These are phyloP conservation scores for Pao palembangensis DNA, from an alignment of 2,113 vertebrate species.

Conservation along the genomic window DNA sequence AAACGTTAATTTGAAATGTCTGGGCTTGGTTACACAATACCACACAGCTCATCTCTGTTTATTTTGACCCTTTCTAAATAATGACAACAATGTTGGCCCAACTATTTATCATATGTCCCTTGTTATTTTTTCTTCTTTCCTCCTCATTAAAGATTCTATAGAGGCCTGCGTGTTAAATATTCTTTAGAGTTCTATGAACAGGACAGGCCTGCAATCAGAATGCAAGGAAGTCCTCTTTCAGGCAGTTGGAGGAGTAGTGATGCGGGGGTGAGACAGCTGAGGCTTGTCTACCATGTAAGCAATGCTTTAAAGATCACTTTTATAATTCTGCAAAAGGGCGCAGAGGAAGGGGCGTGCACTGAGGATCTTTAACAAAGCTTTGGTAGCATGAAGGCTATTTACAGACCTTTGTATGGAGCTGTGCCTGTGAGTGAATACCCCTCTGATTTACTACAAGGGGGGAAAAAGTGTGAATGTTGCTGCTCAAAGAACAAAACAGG, in stretches of 20 bases:
- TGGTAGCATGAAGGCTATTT: background rate
- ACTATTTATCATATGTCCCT: constrained; percentile 42
- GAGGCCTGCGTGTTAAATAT: constrained; percentile 70
- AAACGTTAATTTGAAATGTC: too few species aligned
- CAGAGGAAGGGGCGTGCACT: constrained; percentile 8
- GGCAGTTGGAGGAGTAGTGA: constrained; percentile 39
- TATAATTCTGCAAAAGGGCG: constrained; percentile 36
- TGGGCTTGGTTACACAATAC: too few species aligned
- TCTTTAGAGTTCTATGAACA: constrained; percentile 59
- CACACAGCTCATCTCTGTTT: too few species aligned
- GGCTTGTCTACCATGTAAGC: constrained; percentile 65
- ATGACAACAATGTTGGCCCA: constrained; percentile 25
- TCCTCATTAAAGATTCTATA: constrained; percentile 21
- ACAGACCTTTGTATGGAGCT: constrained; percentile 2
- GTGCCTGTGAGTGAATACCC: constrained; percentile 8
- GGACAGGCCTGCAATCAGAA: constrained; percentile 62
- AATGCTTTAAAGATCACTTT: constrained; percentile 61
- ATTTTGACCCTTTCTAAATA: background rate
- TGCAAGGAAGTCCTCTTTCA: constrained; percentile 73
- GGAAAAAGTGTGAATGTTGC: constrained; percentile 9
- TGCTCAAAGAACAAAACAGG: constrained; percentile 19
- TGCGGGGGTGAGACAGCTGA: constrained; percentile 51
- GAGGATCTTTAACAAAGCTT: constrained; percentile 11
- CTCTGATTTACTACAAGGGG: background rate
- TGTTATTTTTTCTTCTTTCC: constrained; percentile 35